Percentiles rank a stretch among this genome's conserved stretches.
phyloP scores from a whole-genome alignment of 2,113 vertebrate genomes.

The Rattus rattus region DNA sequence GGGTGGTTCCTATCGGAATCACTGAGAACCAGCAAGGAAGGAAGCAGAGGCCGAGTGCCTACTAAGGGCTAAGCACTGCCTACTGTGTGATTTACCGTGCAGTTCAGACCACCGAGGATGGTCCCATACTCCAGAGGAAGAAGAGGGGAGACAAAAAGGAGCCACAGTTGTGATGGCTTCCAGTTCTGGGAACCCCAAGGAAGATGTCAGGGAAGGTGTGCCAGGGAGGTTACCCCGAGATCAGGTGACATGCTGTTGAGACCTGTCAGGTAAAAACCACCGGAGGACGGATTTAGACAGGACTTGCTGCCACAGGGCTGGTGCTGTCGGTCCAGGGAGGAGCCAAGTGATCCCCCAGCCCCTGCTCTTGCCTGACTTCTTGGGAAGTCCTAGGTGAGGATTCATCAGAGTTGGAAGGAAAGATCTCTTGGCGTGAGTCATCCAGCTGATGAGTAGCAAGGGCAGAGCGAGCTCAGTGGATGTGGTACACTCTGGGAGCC shows the following conservation, averaged over 20 bases:
- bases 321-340: neutral
- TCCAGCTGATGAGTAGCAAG: neutral
- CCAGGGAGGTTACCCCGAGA: neutral
- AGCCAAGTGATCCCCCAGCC: neutral
- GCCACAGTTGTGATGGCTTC: neutral
- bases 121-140: neutral
- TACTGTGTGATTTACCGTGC: accelerated
- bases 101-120: neutral
- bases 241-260: neutral
- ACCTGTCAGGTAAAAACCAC: neutral
- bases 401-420: neutral
- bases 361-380: neutral
- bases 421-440: accelerated
- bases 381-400: neutral
- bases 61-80: neutral
- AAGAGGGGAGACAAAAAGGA: neutral
- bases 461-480: neutral
- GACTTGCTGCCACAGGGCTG: neutral
- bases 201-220: neutral
- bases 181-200: neutral
- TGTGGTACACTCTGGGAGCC: neutral
- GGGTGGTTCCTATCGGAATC: neutral
- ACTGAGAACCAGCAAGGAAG: neutral
- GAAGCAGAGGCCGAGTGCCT: neutral
- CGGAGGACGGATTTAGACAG: neutral